These are phyloP conservation scores for Littorina saxatilis DNA, from an alignment of 1,140 invertebrate genomes.

Conservation along the genomic window DNA sequence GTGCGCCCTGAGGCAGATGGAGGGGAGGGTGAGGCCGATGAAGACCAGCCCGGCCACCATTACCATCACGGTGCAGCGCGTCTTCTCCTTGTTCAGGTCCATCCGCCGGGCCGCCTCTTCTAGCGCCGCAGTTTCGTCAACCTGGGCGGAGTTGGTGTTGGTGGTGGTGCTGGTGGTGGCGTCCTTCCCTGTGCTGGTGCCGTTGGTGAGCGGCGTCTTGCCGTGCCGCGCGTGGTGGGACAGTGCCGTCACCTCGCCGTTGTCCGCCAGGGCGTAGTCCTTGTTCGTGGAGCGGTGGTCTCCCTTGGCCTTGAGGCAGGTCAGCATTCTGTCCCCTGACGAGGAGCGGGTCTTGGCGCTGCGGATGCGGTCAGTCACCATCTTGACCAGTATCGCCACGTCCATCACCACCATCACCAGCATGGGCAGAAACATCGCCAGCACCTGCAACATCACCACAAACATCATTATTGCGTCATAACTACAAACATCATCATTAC, in stretches of 20 bases:
- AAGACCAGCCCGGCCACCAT: constrained; percentile 17
- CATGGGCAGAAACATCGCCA: constrained; percentile 24
- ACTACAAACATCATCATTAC: background rate
- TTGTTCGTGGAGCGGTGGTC: constrained; percentile 23
- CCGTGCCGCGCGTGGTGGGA: background rate
- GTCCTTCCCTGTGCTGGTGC: background rate
- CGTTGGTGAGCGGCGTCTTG: background rate
- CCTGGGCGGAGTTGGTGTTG: background rate
- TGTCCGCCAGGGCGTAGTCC: constrained; percentile 9
- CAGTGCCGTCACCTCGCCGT: constrained; percentile 18
- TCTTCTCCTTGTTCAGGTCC: constrained; percentile 1
- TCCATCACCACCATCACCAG: constrained; percentile 26
- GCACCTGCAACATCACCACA: background rate
- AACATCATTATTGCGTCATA: background rate
- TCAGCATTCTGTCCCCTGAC: background rate
- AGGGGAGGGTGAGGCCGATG: constrained; percentile 27
- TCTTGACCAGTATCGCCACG: constrained; percentile 7
- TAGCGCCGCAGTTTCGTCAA: background rate
- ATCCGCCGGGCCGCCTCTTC: background rate
- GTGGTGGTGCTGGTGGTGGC: background rate
- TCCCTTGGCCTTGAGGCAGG: background rate
- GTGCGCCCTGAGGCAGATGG: constrained; percentile 4
- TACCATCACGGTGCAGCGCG: background rate
- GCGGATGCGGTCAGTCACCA: background rate
- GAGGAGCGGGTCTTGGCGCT: background rate